Conservation (phyloP, 2,888 invertebrate species). For the Torymus tubicola region DNA sequence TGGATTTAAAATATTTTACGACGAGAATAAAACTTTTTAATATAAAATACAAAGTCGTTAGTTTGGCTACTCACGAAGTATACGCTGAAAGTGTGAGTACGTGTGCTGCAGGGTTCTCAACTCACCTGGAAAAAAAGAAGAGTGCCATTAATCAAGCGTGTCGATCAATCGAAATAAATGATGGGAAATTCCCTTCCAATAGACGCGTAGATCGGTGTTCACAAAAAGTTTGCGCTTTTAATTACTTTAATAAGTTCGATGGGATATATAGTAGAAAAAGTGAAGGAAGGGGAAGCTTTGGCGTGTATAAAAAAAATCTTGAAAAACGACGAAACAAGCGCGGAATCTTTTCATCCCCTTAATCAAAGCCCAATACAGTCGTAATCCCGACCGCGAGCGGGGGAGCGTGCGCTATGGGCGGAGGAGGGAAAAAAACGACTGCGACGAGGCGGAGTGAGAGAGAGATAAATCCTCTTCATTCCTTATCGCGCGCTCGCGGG, state of each 20-base stretch:
- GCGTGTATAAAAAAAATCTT: conserved; percentile 31
- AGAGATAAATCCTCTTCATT: conserved; percentile 39
- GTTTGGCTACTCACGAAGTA: not conserved
- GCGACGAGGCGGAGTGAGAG: conserved; percentile 11
- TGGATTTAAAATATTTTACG: too few relatives aligned
- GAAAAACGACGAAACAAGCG: conserved; percentile 53
- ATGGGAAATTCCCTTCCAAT: not conserved
- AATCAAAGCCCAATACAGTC: conserved; percentile 55
- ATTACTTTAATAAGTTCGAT: conserved; percentile 55
- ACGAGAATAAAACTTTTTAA: too few relatives aligned
- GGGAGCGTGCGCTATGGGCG: not conserved
- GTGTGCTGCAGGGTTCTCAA: not conserved
- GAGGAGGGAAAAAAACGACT: conserved; percentile 24
- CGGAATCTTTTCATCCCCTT: conserved; percentile 55
- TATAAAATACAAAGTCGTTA: not conserved
- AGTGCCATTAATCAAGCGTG: conserved; percentile 33
- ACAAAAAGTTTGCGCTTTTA: conserved; percentile 28
- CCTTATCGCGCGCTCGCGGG: conserved; percentile 32
- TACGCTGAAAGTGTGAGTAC: too few relatives aligned
- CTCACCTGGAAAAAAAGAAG: conserved; percentile 39
- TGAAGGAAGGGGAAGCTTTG: not conserved
- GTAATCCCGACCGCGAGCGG: conserved; percentile 31
- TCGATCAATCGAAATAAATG: conserved; percentile 21
- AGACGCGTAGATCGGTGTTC: not conserved
- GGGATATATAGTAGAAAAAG: not conserved